Conservation (phyloP, 1,140 invertebrate genomes). For the Drosophila nasuta region DNA sequence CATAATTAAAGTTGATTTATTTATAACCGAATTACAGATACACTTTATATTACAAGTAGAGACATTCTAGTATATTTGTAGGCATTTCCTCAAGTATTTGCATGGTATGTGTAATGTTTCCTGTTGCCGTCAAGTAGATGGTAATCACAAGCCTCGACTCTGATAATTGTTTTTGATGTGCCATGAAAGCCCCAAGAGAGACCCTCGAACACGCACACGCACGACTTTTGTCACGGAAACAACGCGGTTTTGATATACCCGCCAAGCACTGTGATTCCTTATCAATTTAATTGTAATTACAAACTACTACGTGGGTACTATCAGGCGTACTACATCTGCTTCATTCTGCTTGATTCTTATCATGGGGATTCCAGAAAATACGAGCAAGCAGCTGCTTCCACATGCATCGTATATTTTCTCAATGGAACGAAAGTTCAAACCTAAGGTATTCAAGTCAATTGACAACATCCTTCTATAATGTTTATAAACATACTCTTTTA, state of each 20-base stretch:
- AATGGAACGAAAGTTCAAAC: neutral
- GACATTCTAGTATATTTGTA: neutral
- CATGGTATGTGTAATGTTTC: slow-evolving; percentile 5
- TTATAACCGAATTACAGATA: neutral
- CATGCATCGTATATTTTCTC: slow-evolving; percentile 25
- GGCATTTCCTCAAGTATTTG: slow-evolving; percentile 5
- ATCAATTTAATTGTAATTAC: slow-evolving; percentile 54
- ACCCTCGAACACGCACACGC: slow-evolving; percentile 14
- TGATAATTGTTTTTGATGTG: slow-evolving; percentile 49
- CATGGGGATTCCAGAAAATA: slow-evolving; percentile 14
- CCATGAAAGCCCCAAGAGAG: slow-evolving; percentile 7
- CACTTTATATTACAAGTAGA: neutral
- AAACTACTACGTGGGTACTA: slow-evolving; percentile 22
- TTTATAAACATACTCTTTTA: too few relatives aligned
- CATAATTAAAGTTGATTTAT: neutral
- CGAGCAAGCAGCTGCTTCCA: slow-evolving; percentile 13
- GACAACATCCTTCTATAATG: too few relatives aligned
- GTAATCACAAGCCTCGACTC: slow-evolving; percentile 17
- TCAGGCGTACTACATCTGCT: slow-evolving; percentile 15
- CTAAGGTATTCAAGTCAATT: neutral
- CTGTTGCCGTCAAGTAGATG: slow-evolving; percentile 12
- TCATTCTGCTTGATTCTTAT: slow-evolving; percentile 28
- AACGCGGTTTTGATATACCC: slow-evolving; percentile 6
- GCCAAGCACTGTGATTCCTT: slow-evolving; percentile 16
- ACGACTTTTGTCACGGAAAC: slow-evolving; percentile 27